Conservation (phyloP, 2,888 invertebrate genomes). For the Dryocosmus kuriphilus region DNA sequence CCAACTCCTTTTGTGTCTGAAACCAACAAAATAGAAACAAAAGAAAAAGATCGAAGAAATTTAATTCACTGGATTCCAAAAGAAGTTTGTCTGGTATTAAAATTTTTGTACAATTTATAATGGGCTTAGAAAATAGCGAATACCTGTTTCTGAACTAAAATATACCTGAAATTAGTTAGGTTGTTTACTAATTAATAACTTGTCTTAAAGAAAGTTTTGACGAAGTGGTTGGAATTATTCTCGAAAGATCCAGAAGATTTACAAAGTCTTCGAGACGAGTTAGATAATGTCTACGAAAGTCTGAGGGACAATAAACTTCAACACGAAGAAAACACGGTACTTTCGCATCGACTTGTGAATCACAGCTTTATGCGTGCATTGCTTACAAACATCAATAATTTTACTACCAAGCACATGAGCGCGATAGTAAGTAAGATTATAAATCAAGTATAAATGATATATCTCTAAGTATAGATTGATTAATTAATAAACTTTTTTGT, state of each 20-base stretch:
- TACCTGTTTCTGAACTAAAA: too few relatives aligned
- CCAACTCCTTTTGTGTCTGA: not conserved
- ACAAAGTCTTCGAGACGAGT: constrained; percentile 55
- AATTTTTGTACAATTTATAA: not conserved
- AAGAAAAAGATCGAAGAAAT: not conserved
- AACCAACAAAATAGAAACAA: not conserved
- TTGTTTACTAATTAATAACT: not conserved
- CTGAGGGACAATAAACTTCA: constrained; percentile 54
- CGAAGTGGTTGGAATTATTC: not conserved
- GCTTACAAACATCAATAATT: constrained; percentile 57
- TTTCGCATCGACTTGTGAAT: constrained; percentile 66
- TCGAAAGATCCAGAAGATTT: not conserved
- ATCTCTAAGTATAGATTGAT: not conserved
- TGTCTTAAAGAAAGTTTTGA: not conserved
- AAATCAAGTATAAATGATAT: too few relatives aligned
- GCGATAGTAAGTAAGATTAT: not conserved
- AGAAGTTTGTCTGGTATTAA: constrained; percentile 8
- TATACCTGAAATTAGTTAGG: not conserved
- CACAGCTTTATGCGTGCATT: constrained; percentile 60
- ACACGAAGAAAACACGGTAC: constrained; percentile 50
- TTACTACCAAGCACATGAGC: constrained; percentile 56
- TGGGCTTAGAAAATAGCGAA: not conserved
- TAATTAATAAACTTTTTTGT: not conserved
- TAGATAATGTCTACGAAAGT: constrained; percentile 56
- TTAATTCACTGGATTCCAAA: constrained; percentile 14